A percentile compares a stretch with the other conserved stretches of the same genome.
Conservation (phyloP, 2,888 invertebrate species). For the Halictus ligatus region DNA sequence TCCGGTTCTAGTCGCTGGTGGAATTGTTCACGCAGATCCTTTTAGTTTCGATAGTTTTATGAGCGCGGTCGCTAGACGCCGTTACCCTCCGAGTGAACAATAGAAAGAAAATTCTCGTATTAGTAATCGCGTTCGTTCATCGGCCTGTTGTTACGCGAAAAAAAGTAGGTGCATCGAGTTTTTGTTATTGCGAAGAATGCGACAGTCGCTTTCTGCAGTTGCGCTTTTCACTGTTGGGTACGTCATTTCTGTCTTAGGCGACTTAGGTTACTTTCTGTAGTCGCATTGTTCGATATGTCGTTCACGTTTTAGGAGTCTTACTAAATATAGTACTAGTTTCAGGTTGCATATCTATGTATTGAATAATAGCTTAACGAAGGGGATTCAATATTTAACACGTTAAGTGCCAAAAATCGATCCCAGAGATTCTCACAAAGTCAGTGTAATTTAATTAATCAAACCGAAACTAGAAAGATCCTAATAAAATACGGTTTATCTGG, state of each 20-base stretch:
- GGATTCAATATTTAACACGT: no score
- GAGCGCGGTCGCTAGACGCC: background rate
- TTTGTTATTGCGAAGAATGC: background rate
- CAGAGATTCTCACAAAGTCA: no score
- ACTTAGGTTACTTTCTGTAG: no score
- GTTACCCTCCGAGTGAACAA: background rate
- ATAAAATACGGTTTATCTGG: no score
- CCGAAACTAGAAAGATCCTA: no score
- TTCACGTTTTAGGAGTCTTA: no score
- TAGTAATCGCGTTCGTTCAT: background rate
- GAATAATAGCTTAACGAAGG: no score
- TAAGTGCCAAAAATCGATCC: no score
- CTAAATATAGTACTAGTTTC: no score
- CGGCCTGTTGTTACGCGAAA: background rate
- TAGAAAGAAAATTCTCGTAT: background rate
- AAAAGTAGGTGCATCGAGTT: background rate
- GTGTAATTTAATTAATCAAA: no score
- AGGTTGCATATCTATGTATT: no score
- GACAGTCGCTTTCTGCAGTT: background rate
- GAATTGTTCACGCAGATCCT: slow-evolving; percentile 7
- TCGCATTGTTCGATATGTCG: no score
- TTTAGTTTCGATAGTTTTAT: slow-evolving; percentile 21
- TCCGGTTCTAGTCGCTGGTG: background rate
- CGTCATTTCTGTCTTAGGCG: background rate
- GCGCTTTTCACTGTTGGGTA: background rate